Percentiles rank a stretch among this genome's conserved stretches.
These are phyloP conservation scores for Gymnopithys bicolor DNA, from an alignment of 2,797 vertebrate genomes.

Conservation along the genomic window DNA sequence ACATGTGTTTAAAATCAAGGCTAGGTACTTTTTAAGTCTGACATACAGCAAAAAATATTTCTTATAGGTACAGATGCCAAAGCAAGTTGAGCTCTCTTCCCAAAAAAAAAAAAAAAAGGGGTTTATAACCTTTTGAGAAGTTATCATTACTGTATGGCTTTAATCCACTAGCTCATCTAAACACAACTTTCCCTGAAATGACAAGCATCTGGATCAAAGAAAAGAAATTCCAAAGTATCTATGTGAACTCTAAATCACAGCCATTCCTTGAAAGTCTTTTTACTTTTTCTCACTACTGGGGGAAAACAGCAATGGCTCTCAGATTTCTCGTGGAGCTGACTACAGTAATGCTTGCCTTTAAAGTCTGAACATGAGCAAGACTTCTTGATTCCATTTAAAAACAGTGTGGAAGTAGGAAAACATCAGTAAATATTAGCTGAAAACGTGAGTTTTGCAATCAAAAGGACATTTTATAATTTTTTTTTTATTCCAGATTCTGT, in stretches of 20 bases:
- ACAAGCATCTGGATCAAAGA: not conserved
- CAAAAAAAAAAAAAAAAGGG: too few relatives aligned
- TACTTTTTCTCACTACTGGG: not conserved
- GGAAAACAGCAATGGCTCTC: not conserved
- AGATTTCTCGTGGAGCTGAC: not conserved
- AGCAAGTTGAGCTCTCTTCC: not conserved
- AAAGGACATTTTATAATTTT: not conserved
- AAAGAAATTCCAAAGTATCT: not conserved
- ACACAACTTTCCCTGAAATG: not conserved
- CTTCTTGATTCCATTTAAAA: not conserved
- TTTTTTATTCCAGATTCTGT: not conserved
- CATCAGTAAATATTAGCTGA: not conserved
- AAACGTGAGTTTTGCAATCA: not conserved
- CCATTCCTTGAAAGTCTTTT: not conserved
- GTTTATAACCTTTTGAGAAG: not conserved
- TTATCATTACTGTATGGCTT: not conserved
- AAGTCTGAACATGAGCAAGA: not conserved
- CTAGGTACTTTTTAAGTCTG: not conserved
- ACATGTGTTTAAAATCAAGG: not conserved
- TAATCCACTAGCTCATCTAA: not conserved
- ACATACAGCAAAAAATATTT: not conserved
- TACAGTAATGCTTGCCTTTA: not conserved
- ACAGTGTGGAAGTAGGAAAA: not conserved
- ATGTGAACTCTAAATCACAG: not conserved
- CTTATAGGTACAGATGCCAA: not conserved